Base-by-base conservation (phyloP, 2,888 invertebrate species). In the Oeneis ivallda region DNA sequence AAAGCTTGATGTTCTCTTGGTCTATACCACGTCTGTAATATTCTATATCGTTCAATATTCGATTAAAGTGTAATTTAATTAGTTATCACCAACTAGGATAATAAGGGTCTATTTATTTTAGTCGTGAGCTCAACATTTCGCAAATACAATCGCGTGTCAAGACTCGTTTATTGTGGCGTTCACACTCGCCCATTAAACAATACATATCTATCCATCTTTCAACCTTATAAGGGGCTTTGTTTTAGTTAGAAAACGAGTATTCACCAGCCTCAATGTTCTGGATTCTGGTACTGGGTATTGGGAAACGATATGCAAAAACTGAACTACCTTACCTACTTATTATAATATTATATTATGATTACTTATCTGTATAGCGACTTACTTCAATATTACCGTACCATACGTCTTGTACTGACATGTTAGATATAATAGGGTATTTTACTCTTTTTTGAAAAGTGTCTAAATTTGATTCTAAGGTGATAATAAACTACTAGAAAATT, bases 181-280 rank as follows among this genome's bases (percentile, higher is more conserved):
- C 87, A 89, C 89, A 89, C 88, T 87, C 83, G 81, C 80, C 85
- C 85, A 86, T 87, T 87, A 82, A 87, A 85, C 85, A 84, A 83
- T 85, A 80, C 80, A 79, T 88, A 88, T 89, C 87, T 83, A 80
- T 82, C 78, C 83, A 85, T 87, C 85, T 83, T 80, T 80, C 80
- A 83, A 83, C 82, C 82, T 81, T 81, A 78, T 78, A 79, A 78
- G 75, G 77, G 78, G 74, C 68, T 68, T 71, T 69, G 66, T 69
- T 72, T 70, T 65, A 71, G 68, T 70, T 65, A 56, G 63, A 70
- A 67, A 60, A 61, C 52, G 19, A 54, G 56, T 61, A 66, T 67
- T 47, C 62, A 67, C 65, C 26, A 53, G 53, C 32, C 52, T 49
- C 63, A 59, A 37, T 49, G 56, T 50, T 47, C 37, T 54, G 61